A percentile compares a stretch with the other conserved stretches of the same genome.
phyloP scores from a whole-genome alignment of 2,888 invertebrate genomes.

The Drosophila anceps region DNA sequence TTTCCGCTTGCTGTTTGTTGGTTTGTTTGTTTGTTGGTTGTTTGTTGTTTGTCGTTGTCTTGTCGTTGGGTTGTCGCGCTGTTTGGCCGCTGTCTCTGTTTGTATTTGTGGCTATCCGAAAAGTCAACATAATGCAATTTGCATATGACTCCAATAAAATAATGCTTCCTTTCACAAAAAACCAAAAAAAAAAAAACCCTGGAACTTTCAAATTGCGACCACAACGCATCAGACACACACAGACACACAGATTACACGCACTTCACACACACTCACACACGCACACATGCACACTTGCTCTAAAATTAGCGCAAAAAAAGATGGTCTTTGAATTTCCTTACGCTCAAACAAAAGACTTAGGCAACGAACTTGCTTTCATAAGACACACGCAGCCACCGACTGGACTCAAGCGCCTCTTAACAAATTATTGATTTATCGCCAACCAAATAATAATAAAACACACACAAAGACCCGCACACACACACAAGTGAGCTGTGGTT shows the following conservation, averaged over 20 bases:
- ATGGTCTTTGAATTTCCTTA: slow-evolving; percentile 65
- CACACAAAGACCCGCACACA: slow-evolving; percentile 22
- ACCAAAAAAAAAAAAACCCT: slow-evolving; percentile 14
- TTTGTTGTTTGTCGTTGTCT: slow-evolving; percentile 35
- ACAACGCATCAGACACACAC: slow-evolving; percentile 38
- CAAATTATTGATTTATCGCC: slow-evolving; percentile 77
- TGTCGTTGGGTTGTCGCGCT: slow-evolving; percentile 23
- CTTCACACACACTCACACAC: slow-evolving; percentile 1
- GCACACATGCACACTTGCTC: slow-evolving; percentile 14
- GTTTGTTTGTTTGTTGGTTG: slow-evolving; percentile 28
- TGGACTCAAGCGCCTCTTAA: slow-evolving; percentile 62
- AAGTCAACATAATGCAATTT: slow-evolving; percentile 66
- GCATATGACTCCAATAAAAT: slow-evolving; percentile 66
- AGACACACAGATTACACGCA: slow-evolving; percentile 24
- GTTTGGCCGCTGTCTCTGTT: slow-evolving; percentile 39
- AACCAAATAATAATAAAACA: slow-evolving; percentile 39
- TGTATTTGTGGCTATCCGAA: slow-evolving; percentile 43
- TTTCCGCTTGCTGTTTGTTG: slow-evolving; percentile 73
- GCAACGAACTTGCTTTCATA: slow-evolving; percentile 81
- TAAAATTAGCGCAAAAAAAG: slow-evolving; percentile 52
- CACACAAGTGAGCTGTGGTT: background rate
- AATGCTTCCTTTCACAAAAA: slow-evolving; percentile 67
- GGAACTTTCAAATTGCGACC: slow-evolving; percentile 77
- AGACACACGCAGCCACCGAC: slow-evolving; percentile 25
- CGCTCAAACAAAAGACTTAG: slow-evolving; percentile 76